These are phyloP conservation scores for Epinotia brunnichana DNA, from an alignment of 2,888 invertebrate genomes.

Conservation along the genomic window DNA sequence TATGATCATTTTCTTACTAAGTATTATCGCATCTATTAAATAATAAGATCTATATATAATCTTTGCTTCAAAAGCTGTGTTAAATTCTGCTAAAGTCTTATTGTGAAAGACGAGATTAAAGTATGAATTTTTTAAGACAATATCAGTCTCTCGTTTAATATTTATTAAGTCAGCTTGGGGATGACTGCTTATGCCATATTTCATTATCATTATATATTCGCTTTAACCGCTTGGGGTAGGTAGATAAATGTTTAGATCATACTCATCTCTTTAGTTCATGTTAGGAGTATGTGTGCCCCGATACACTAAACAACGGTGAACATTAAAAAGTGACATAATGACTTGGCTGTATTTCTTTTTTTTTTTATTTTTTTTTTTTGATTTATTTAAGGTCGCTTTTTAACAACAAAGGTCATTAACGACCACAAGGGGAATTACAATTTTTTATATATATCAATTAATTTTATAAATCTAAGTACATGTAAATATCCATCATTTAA, in stretches of 20 bases:
- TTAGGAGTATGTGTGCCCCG: not conserved
- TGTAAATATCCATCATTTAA: too few species aligned
- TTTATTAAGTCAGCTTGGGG: constrained; percentile 36
- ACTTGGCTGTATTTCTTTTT: not conserved
- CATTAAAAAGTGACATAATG: not conserved
- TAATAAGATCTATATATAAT: not conserved
- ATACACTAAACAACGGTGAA: not conserved
- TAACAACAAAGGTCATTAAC: too few species aligned
- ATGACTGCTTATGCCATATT: constrained; percentile 34
- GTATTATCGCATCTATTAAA: not conserved
- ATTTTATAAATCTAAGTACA: too few species aligned
- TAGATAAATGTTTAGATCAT: constrained; percentile 5
- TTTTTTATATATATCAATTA: too few species aligned
- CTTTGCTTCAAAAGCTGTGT: constrained; percentile 4
- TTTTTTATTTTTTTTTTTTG: too few species aligned
- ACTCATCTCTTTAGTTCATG: not conserved
- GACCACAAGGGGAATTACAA: too few species aligned
- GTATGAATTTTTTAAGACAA: constrained; percentile 39
- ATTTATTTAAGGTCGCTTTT: too few species aligned
- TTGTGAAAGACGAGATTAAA: constrained; percentile 43
- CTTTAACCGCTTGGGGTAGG: constrained; percentile 13
- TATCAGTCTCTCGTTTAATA: constrained; percentile 43
- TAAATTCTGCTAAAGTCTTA: constrained; percentile 28
- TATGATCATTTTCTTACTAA: not conserved
- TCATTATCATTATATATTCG: constrained; percentile 38